Percentiles rank a stretch among this genome's conserved stretches.
phyloP scores from a whole-genome alignment of 2,113 vertebrate genomes.

The Prunella himalayana region DNA sequence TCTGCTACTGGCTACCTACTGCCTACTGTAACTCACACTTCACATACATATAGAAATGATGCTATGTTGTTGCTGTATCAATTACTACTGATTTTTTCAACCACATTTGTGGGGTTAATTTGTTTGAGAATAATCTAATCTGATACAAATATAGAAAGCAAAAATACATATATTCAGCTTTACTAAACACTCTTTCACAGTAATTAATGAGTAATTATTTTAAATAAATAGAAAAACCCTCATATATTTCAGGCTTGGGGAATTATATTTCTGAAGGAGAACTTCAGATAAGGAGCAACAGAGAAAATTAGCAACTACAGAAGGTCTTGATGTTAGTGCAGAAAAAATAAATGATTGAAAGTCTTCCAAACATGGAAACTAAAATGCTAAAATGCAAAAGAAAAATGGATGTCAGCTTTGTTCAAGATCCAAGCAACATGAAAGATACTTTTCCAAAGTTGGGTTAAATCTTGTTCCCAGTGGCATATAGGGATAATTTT shows the following conservation, averaged over 20 bases:
- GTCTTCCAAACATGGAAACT: background rate
- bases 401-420: background rate
- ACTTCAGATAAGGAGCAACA: background rate
- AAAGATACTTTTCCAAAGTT: background rate
- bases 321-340: background rate
- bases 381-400: background rate
- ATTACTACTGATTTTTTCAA: background rate
- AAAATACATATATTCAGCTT: background rate
- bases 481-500: background rate
- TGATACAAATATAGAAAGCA: background rate
- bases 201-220: background rate
- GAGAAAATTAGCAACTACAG: background rate
- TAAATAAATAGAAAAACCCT: background rate
- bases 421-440: background rate
- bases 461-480: background rate
- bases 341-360: background rate
- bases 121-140: background rate
- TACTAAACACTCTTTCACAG: background rate
- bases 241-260: background rate
- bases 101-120: background rate
- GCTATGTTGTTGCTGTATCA: background rate
- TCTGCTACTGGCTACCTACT: constrained; percentile 39
- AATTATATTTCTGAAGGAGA: background rate
- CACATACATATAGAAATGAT: background rate
- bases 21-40: background rate